phyloP scores from a whole-genome alignment of 2,888 invertebrate species.

The Ceriagrion tenellum region DNA sequence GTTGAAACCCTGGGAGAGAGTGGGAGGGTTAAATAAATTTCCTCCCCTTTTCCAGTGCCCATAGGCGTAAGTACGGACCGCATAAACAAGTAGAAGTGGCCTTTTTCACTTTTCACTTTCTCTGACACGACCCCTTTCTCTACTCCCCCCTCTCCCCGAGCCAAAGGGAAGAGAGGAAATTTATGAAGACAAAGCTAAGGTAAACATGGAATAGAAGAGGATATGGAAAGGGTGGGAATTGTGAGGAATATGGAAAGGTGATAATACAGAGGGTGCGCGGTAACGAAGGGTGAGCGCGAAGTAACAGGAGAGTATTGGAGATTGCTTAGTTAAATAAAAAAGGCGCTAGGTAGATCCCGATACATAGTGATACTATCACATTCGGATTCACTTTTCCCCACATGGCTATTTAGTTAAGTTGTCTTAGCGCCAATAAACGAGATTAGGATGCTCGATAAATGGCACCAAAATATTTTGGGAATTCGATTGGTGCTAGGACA shows the following conservation, averaged over 20 bases:
- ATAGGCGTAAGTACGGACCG: neutral
- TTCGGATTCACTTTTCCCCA: too few species aligned
- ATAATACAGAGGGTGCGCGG: neutral
- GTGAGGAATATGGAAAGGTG: neutral
- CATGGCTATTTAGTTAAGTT: too few species aligned
- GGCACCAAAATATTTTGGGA: too few species aligned
- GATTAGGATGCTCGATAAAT: too few species aligned
- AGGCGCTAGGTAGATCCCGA: too few species aligned
- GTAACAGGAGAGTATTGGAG: neutral
- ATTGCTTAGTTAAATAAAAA: neutral
- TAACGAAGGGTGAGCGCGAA: neutral
- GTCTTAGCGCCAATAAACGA: too few species aligned
- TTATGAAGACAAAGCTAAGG: neutral
- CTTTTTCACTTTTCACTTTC: neutral
- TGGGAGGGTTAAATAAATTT: neutral
- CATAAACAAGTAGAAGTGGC: conserved; percentile 16
- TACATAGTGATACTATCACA: too few species aligned
- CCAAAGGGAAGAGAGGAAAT: neutral
- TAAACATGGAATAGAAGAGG: neutral
- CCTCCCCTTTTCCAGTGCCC: neutral
- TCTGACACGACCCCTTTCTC: neutral
- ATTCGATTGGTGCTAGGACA: too few species aligned
- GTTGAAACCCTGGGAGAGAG: neutral
- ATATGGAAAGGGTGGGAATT: neutral
- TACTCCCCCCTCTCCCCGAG: neutral